phyloP scores from a whole-genome alignment of 2,113 vertebrate genomes.

The Sphyrna mokarran region DNA sequence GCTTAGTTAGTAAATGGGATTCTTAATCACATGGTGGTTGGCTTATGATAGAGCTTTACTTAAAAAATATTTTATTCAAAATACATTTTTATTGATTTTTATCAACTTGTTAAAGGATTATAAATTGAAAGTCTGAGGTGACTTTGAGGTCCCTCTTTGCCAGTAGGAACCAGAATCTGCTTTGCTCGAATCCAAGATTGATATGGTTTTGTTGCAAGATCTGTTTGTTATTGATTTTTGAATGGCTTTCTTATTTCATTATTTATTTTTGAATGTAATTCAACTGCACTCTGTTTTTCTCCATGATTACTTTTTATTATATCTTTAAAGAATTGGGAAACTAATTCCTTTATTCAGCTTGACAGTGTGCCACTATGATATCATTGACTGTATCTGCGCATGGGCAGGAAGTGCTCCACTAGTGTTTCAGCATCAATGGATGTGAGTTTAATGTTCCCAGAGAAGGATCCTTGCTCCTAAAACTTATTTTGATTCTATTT shows the following conservation, averaged over 20 bases:
- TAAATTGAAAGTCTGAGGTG: not conserved
- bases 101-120: not conserved
- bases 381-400: not conserved
- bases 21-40: no score
- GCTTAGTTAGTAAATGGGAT: no score
- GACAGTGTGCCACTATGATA: not conserved
- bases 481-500: not conserved
- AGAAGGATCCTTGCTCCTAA: not conserved
- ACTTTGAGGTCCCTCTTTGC: not conserved
- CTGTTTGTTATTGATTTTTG: not conserved
- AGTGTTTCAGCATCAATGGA: not conserved
- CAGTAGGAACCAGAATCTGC: not conserved
- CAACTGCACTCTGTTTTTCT: not conserved
- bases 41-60: no score
- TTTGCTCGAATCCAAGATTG: not conserved
- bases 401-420: not conserved
- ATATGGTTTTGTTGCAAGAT: not conserved
- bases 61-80: not conserved
- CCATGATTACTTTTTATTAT: not conserved
- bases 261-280: not conserved
- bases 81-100: not conserved
- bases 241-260: not conserved
- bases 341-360: not conserved
- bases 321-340: not conserved
- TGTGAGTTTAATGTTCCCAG: not conserved